Conservation (phyloP, 2,113 vertebrate genomes). For the Microcebus jonahi region DNA sequence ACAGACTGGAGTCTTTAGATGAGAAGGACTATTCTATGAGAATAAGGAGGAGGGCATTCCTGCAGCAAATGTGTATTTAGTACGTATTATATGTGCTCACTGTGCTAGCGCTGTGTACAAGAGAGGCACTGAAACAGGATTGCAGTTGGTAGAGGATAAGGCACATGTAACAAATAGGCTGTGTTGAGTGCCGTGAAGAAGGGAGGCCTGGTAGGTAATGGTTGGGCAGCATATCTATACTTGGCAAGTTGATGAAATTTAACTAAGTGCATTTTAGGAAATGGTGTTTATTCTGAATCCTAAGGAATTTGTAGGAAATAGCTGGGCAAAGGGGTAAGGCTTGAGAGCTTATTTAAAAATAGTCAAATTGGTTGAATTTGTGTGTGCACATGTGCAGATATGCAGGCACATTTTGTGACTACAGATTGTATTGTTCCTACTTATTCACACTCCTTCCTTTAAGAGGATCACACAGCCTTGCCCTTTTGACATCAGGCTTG, state of each 20-base stretch:
- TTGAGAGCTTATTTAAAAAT: not conserved
- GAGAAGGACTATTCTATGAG: not conserved
- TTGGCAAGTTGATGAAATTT: no score
- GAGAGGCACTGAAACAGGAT: no score
- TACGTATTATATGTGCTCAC: not conserved
- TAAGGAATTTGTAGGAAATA: not conserved
- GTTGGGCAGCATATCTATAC: not conserved
- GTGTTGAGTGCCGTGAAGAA: not conserved
- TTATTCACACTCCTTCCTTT: not conserved
- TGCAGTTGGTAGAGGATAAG: not conserved
- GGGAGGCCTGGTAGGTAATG: not conserved
- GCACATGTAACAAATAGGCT: accelerated
- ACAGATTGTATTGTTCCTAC: accelerated
- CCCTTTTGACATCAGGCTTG: not conserved
- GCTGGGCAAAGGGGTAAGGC: not conserved
- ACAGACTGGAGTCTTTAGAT: not conserved
- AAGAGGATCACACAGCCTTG: not conserved
- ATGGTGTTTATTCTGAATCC: not conserved
- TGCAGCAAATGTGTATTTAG: no score
- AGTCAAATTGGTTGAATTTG: accelerated
- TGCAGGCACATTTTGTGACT: not conserved
- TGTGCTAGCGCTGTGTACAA: not conserved
- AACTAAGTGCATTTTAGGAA: not conserved
- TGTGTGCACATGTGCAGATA: not conserved
- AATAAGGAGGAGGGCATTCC: not conserved